phyloP scores from a whole-genome alignment of 2,113 vertebrate species.

The Podilymbus podiceps region DNA sequence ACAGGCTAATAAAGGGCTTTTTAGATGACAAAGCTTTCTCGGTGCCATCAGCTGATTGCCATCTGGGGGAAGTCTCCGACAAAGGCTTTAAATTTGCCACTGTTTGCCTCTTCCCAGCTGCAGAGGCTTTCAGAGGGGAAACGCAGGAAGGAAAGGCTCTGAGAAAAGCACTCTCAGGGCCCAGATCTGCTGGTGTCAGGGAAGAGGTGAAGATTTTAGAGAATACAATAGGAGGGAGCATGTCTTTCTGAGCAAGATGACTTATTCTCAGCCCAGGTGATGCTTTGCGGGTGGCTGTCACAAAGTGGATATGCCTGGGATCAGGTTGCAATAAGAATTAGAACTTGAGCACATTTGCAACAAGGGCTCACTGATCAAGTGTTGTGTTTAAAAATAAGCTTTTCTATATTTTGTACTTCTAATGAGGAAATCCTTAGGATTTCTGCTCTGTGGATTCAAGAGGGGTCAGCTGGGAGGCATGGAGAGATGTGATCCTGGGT shows the following conservation, averaged over 20 bases:
- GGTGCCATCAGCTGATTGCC: slow-evolving; percentile 47
- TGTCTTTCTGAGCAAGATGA: background rate
- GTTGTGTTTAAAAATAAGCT: background rate
- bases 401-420: background rate
- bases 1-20: slow-evolving; percentile 4
- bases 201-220: background rate
- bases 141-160: background rate
- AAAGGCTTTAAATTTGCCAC: slow-evolving; percentile 62
- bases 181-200: background rate
- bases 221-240: background rate
- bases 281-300: background rate
- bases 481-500: background rate
- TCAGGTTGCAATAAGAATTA: background rate
- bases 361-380: background rate
- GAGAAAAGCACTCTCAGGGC: background rate
- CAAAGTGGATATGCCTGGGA: background rate
- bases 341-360: background rate
- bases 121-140: background rate
- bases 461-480: background rate
- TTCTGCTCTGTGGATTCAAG: background rate
- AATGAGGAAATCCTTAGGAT: background rate
- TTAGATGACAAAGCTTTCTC: background rate
- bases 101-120: slow-evolving; percentile 26
- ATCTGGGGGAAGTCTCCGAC: slow-evolving; percentile 44
- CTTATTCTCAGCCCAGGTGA: background rate